Percentiles rank a stretch among this genome's conserved stretches.
phyloP scores from a whole-genome alignment of 2,797 vertebrate genomes.

The Halcyon chelicuti region DNA sequence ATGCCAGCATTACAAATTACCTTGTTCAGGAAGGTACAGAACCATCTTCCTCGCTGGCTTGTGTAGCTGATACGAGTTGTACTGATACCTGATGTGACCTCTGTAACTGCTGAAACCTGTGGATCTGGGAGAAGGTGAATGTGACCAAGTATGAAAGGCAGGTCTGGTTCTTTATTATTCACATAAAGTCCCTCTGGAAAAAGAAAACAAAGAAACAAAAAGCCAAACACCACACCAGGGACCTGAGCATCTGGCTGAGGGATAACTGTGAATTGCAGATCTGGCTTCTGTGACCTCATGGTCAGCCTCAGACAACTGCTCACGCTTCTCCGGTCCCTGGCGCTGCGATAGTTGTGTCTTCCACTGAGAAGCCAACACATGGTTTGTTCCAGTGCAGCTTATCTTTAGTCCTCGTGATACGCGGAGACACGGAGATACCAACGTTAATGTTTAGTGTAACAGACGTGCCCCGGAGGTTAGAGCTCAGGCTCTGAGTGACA shows the following conservation, averaged over 20 bases:
- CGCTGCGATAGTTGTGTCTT: background rate
- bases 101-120: background rate
- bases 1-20: background rate
- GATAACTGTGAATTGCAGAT: background rate
- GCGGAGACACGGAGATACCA: background rate
- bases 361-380: background rate
- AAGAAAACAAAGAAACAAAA: background rate
- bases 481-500: background rate
- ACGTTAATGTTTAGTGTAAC: fast-evolving
- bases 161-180: background rate
- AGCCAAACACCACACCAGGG: no score
- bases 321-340: background rate
- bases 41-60: background rate
- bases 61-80: fast-evolving
- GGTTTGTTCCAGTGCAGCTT: background rate
- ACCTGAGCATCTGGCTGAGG: background rate
- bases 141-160: background rate
- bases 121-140: background rate
- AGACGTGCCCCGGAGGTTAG: background rate
- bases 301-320: background rate
- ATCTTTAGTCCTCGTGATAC: background rate
- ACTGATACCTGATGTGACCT: background rate
- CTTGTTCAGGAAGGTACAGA: background rate
- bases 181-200: background rate
- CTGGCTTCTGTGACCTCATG: background rate